A percentile compares a stretch with the other conserved stretches of the same genome.
Conservation (phyloP, 2,888 invertebrate species). For the Drosophila demipolita region DNA sequence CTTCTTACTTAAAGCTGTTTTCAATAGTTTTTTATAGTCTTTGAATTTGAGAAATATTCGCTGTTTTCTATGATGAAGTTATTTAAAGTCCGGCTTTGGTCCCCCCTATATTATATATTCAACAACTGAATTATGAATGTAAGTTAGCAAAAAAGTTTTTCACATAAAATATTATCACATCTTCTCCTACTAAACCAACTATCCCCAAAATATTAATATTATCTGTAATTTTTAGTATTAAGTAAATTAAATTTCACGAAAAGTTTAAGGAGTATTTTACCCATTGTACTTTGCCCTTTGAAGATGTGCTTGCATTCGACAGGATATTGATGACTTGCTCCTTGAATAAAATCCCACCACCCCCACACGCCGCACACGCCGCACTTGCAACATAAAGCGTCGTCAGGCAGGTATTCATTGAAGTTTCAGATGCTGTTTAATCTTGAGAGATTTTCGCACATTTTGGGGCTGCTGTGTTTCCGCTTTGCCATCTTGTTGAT, state of each 20-base stretch:
- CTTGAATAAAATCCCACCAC: not conserved
- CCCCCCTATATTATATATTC: not conserved
- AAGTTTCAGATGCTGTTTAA: slow-evolving; percentile 57
- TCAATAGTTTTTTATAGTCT: no score
- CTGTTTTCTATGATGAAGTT: no score
- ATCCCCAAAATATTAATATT: no score
- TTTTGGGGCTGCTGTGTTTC: slow-evolving; percentile 49
- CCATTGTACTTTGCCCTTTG: slow-evolving; percentile 48
- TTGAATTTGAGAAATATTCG: no score
- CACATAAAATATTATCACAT: no score
- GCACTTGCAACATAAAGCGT: not conserved
- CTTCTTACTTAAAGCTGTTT: no score
- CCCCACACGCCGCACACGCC: not conserved
- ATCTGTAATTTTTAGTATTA: no score
- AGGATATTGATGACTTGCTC: slow-evolving; percentile 72
- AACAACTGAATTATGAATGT: no score
- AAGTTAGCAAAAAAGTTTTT: no score
- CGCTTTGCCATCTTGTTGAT: slow-evolving; percentile 37
- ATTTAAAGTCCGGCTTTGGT: no score
- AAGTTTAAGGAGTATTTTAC: not conserved
- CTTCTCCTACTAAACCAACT: no score
- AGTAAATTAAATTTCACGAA: not conserved
- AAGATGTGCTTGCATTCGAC: slow-evolving; percentile 53
- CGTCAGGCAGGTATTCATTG: slow-evolving; percentile 25
- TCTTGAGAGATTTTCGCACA: slow-evolving; percentile 77